Conservation (phyloP, 2,113 vertebrate genomes). For the Cygnus buccinator region DNA sequence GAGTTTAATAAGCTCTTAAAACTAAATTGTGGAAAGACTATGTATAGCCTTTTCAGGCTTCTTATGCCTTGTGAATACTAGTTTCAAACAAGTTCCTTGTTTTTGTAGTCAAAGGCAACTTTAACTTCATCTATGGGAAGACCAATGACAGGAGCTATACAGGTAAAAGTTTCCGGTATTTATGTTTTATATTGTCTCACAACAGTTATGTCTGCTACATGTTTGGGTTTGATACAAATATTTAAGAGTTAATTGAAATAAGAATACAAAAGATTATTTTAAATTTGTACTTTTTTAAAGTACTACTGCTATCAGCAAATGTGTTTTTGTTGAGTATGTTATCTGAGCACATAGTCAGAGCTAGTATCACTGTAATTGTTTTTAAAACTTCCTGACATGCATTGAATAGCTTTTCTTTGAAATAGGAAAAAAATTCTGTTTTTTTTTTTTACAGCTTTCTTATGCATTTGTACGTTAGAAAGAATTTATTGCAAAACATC, state of each 20-base stretch:
- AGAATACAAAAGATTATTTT: not conserved
- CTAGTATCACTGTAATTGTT: not conserved
- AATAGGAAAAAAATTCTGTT: not conserved
- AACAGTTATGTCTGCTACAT: not conserved
- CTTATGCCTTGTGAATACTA: not conserved
- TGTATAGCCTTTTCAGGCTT: not conserved
- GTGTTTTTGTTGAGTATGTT: not conserved
- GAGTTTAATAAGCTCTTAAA: not conserved
- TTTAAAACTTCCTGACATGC: not conserved
- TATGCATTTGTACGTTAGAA: not conserved
- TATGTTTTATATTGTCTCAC: not conserved
- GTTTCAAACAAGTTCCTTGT: constrained; percentile 48
- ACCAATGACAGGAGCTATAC: constrained; percentile 88
- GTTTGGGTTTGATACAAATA: not conserved
- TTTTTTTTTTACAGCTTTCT: not conserved
- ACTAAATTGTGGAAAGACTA: not conserved
- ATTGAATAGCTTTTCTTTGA: not conserved
- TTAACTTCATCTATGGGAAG: constrained; percentile 89
- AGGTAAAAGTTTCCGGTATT: constrained; percentile 80
- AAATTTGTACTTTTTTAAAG: not conserved
- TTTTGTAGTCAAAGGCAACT: constrained; percentile 83
- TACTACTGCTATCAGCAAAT: not conserved
- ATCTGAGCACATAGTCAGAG: not conserved
- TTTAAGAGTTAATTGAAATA: not conserved
- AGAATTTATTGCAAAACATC: not conserved